A percentile compares a stretch with the other conserved stretches of the same genome.
Evolutionary conservation across 2,113 vertebrate genomes (phyloP).

Genomic region (Origma solitaria): DNA sequence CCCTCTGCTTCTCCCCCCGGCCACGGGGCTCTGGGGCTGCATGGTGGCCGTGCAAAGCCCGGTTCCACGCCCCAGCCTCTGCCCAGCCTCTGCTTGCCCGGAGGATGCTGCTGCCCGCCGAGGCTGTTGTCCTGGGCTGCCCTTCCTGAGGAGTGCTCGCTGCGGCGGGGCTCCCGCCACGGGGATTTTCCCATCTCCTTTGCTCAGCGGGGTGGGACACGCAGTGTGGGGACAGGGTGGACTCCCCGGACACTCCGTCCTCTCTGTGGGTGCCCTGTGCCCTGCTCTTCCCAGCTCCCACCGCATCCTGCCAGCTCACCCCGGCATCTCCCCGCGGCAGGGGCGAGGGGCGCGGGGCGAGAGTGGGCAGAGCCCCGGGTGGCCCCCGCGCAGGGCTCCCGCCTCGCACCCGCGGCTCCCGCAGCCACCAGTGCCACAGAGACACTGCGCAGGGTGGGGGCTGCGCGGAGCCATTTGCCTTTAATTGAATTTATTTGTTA

Average conservation of each 20-base stretch:
- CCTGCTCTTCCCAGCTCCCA: background rate
- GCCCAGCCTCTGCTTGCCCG: background rate
- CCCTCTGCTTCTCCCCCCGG: background rate
- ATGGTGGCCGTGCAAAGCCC: background rate
- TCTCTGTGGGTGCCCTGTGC: background rate
- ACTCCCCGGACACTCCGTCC: background rate
- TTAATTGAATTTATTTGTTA: constrained; percentile 68
- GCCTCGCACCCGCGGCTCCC: background rate
- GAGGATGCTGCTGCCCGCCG: background rate
- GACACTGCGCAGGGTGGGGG: constrained; percentile 38
- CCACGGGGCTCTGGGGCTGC: background rate
- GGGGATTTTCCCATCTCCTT: background rate
- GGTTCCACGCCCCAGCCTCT: background rate
- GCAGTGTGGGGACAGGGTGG: background rate
- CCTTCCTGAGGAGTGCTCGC: background rate
- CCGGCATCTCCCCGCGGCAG: accelerated
- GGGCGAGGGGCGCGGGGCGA: background rate
- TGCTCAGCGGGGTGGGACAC: background rate
- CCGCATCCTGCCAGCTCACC: background rate
- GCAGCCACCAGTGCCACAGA: background rate
- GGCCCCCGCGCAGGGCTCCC: background rate
- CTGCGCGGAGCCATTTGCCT: constrained; percentile 50
- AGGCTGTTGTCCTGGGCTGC: background rate
- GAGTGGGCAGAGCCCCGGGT: background rate
- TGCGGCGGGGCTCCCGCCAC: background rate